phyloP scores from a whole-genome alignment of 2,888 invertebrate species.

The Campaea margaritaria region DNA sequence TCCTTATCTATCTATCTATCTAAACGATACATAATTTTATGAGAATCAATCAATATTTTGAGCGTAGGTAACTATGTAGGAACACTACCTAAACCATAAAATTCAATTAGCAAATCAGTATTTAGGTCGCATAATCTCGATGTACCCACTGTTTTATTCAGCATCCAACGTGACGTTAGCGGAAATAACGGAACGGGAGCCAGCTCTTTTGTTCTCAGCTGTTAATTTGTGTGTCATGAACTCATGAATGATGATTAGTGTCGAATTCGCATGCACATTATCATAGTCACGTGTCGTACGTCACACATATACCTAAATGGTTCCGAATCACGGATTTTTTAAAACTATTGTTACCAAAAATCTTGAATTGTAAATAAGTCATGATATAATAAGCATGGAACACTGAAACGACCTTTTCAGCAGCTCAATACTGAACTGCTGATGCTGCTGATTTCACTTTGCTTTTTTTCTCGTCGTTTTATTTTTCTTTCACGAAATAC shows the following conservation, averaged over 20 bases:
- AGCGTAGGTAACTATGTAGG: background rate
- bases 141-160: conserved; percentile 54
- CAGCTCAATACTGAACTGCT: conserved; percentile 9
- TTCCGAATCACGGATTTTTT: conserved; percentile 8
- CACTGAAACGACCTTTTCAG: too few species aligned
- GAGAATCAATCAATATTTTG: background rate
- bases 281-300: conserved; percentile 34
- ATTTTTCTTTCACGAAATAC: conserved; percentile 21
- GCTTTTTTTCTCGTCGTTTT: conserved; percentile 10
- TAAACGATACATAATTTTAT: background rate
- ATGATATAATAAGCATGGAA: background rate
- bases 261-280: conserved; percentile 44
- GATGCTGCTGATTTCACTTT: conserved; percentile 24
- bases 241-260: conserved; percentile 54
- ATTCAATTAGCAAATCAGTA: conserved; percentile 49
- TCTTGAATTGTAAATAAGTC: background rate
- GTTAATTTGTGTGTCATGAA: conserved; percentile 61
- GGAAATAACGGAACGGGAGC: conserved; percentile 63
- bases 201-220: conserved; percentile 59
- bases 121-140: conserved; percentile 55
- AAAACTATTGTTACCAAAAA: background rate
- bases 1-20: background rate
- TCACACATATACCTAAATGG: conserved; percentile 12
- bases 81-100: conserved; percentile 13
- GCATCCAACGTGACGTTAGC: conserved; percentile 59